Conservation (phyloP, 2,113 vertebrate genomes). For the Mus musculus region DNA sequence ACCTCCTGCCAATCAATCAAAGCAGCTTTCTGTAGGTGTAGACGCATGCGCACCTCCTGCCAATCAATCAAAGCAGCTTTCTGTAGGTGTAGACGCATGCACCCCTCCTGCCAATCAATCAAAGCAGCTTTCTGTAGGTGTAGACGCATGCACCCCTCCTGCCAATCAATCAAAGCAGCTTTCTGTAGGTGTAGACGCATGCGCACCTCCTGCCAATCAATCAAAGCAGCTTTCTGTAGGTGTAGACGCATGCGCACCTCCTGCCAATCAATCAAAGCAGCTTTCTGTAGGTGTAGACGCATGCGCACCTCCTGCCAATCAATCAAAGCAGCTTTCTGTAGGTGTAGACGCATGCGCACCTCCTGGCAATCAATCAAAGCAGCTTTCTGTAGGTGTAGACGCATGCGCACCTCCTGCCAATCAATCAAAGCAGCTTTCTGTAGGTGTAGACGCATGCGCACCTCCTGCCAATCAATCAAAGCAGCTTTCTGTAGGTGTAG, state of each 20-base stretch:
- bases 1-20: not conserved
- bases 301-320: not conserved
- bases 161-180: not conserved
- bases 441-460: rapidly evolving
- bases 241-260: rapidly evolving
- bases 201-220: not conserved
- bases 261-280: not conserved
- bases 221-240: not conserved
- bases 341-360: rapidly evolving
- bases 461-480: not conserved
- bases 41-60: not conserved
- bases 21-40: not conserved
- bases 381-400: rapidly evolving
- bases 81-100: rapidly evolving
- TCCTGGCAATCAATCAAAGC: not conserved
- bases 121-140: not conserved
- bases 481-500: too few species aligned
- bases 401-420: not conserved
- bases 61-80: not conserved
- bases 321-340: not conserved
- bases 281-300: rapidly evolving
- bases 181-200: rapidly evolving
- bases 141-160: rapidly evolving
- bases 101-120: not conserved
- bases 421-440: not conserved